Conservation (phyloP, 2,113 vertebrate genomes). For the Ciconia stormi region DNA sequence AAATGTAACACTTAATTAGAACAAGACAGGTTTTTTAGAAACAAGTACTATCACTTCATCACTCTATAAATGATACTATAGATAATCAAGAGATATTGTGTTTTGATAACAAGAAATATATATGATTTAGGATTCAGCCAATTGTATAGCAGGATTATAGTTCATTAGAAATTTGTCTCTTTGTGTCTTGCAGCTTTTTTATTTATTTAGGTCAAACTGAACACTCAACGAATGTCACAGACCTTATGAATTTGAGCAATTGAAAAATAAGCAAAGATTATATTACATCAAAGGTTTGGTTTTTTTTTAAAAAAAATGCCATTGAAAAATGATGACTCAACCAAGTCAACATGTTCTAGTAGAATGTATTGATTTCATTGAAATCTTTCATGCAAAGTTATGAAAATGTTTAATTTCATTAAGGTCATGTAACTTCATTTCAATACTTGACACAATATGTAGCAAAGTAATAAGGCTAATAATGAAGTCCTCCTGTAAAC, state of each 20-base stretch:
- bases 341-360: neutral
- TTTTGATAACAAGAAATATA: constrained; percentile 18
- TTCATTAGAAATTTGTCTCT: neutral
- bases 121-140: neutral
- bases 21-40: neutral
- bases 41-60: constrained; percentile 36
- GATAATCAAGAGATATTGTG: constrained; percentile 24
- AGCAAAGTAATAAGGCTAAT: neutral
- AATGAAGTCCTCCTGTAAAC: neutral
- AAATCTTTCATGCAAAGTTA: neutral
- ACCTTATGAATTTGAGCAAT: neutral
- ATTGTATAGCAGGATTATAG: neutral
- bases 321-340: neutral
- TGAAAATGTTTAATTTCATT: neutral
- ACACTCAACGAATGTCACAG: neutral
- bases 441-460: neutral
- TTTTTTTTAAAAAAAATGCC: neutral
- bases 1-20: constrained; percentile 43
- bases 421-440: neutral
- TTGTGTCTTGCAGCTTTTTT: neutral
- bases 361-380: neutral
- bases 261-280: neutral
- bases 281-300: neutral
- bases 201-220: neutral
- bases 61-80: constrained; percentile 4